These are phyloP conservation scores for Armadillidium nasatum DNA, from an alignment of 1,140 invertebrate species.

Conservation along the genomic window DNA sequence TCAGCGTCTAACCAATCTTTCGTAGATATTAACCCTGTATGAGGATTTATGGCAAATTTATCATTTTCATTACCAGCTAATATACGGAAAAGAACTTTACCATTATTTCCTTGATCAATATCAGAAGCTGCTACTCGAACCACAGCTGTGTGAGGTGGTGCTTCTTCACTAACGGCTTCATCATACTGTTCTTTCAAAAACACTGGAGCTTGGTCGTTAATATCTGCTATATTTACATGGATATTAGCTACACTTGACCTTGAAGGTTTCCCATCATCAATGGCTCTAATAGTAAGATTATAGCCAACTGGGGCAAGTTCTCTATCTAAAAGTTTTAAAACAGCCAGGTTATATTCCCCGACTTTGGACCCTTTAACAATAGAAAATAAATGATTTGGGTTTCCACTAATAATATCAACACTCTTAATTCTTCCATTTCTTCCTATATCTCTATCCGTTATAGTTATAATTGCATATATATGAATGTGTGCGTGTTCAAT, in stretches of 20 bases:
- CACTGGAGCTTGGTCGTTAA: slow-evolving; percentile 78
- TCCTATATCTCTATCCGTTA: slow-evolving; percentile 75
- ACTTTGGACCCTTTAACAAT: slow-evolving; percentile 54
- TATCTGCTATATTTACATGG: slow-evolving; percentile 69
- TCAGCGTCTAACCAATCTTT: slow-evolving; percentile 81
- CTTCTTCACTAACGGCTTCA: slow-evolving; percentile 78
- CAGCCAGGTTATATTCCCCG: slow-evolving; percentile 57
- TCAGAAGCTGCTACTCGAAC: slow-evolving; percentile 80
- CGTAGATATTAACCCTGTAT: slow-evolving; percentile 84
- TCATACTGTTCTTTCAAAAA: slow-evolving; percentile 85
- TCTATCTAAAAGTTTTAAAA: slow-evolving; percentile 69
- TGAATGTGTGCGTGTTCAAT: slow-evolving; percentile 76
- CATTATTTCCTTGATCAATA: slow-evolving; percentile 68
- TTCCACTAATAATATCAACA: slow-evolving; percentile 82
- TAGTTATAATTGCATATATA: slow-evolving; percentile 82
- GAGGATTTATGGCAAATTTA: slow-evolving; percentile 78
- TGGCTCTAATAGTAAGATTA: slow-evolving; percentile 77
- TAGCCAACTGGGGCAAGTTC: slow-evolving; percentile 71
- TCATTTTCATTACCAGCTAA: slow-evolving; percentile 85
- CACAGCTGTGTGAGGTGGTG: slow-evolving; percentile 80
- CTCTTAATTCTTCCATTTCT: slow-evolving; percentile 73
- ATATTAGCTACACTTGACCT: slow-evolving; percentile 66
- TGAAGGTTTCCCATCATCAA: slow-evolving; percentile 74
- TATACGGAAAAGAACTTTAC: slow-evolving; percentile 78
- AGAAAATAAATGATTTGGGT: slow-evolving; percentile 78